phyloP scores from a whole-genome alignment of 2,888 invertebrate species.

The Athalia rosae region DNA sequence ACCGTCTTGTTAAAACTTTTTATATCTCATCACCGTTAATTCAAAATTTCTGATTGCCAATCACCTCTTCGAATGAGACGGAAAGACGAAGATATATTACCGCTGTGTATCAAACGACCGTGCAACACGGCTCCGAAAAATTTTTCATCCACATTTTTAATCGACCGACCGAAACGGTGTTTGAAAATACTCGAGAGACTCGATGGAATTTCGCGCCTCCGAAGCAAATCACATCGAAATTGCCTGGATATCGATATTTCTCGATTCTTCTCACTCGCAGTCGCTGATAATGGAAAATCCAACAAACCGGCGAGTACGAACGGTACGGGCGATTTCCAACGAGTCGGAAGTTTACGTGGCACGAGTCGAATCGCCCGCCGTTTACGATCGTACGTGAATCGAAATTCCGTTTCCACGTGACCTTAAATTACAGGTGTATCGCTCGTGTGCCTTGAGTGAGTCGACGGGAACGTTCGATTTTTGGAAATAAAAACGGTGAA shows the following conservation, averaged over 20 bases:
- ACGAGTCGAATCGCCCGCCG: too few relatives aligned
- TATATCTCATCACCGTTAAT: conserved; percentile 39
- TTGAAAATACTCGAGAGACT: too few relatives aligned
- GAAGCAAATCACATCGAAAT: too few relatives aligned
- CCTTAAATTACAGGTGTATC: neutral
- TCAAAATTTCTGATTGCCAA: conserved; percentile 45
- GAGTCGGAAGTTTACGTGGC: too few relatives aligned
- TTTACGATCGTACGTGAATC: neutral
- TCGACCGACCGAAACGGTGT: too few relatives aligned
- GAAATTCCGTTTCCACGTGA: neutral
- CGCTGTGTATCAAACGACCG: conserved; percentile 12
- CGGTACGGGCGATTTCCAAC: too few relatives aligned
- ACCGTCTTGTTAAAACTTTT: conserved; percentile 41
- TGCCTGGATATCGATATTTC: too few relatives aligned
- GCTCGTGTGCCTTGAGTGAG: neutral
- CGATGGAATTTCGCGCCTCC: too few relatives aligned
- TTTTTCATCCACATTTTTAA: conserved; percentile 47
- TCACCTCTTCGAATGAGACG: conserved; percentile 29
- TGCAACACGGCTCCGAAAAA: conserved; percentile 43
- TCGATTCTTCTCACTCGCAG: too few relatives aligned
- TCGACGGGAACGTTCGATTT: neutral
- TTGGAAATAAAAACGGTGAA: neutral
- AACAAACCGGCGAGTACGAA: too few relatives aligned
- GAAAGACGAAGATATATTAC: conserved; percentile 29
- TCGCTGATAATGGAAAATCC: too few relatives aligned